Conservation (phyloP, 1,140 invertebrate genomes). For the Wiebesia pumilae region DNA sequence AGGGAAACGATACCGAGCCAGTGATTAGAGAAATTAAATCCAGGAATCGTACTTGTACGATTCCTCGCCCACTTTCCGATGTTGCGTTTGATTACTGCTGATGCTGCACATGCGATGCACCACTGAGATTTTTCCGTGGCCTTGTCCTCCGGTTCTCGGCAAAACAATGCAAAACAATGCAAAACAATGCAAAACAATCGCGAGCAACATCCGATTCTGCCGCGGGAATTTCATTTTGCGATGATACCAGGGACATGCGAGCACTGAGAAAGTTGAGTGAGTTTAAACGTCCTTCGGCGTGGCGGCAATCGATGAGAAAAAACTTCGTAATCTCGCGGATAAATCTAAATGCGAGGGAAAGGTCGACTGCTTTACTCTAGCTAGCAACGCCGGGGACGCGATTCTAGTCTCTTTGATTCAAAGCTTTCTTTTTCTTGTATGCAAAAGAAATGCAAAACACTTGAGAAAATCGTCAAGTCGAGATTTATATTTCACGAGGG, state of each 20-base stretch:
- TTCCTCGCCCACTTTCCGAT: background rate
- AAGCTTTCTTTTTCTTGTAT: background rate
- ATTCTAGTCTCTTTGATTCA: background rate
- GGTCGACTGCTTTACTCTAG: background rate
- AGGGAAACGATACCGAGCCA: background rate
- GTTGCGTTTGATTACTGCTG: background rate
- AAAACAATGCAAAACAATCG: background rate
- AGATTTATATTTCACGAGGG: slow-evolving; percentile 13
- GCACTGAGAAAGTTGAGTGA: background rate
- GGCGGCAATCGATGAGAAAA: too few relatives aligned
- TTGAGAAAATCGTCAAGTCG: background rate
- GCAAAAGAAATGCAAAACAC: too few relatives aligned
- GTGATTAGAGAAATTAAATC: background rate
- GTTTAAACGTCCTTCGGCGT: background rate
- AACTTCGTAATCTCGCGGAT: slow-evolving; percentile 37
- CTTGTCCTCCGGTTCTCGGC: background rate
- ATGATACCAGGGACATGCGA: too few relatives aligned
- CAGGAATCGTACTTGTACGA: background rate
- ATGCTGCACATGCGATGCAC: background rate
- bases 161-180: too few relatives aligned
- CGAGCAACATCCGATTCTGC: background rate
- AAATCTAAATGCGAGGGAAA: slow-evolving; percentile 19
- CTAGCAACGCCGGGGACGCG: background rate
- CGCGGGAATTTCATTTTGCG: background rate
- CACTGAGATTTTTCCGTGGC: background rate